Evolutionary conservation across 2,888 invertebrate genomes (phyloP).

Genomic region (Mantis religiosa): DNA sequence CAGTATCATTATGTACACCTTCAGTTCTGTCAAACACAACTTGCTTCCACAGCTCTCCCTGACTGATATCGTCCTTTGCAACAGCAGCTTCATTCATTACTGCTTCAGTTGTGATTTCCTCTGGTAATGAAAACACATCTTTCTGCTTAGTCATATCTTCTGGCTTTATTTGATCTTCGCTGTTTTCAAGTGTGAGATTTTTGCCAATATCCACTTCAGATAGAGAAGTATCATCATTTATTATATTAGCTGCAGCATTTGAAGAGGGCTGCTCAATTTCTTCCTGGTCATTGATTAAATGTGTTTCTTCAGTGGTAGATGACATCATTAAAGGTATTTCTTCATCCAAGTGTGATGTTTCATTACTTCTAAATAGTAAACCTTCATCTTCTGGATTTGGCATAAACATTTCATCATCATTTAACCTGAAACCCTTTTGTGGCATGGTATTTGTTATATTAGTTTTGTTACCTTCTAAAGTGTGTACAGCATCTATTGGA

Average conservation of each 20-base stretch:
- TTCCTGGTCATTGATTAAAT: neutral
- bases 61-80: neutral
- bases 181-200: neutral
- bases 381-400: constrained; percentile 44
- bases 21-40: neutral
- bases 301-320: neutral
- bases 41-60: neutral
- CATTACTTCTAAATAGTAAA: neutral
- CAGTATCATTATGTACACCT: neutral
- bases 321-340: neutral
- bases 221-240: neutral
- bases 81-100: neutral
- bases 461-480: constrained; percentile 25
- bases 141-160: neutral
- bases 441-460: constrained; percentile 34
- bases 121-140: neutral
- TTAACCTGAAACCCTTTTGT: constrained; percentile 47
- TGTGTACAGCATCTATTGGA: neutral
- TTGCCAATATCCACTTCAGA: neutral
- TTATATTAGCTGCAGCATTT: neutral
- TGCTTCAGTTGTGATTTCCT: neutral
- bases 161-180: neutral
- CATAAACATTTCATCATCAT: constrained; percentile 50
- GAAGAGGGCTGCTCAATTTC: neutral
- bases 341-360: neutral